Evolutionary conservation across 2,113 vertebrate genomes (phyloP), one percentile per base, ranked within the genome.

Genomic region (Alligator mississippiensis): DNA sequence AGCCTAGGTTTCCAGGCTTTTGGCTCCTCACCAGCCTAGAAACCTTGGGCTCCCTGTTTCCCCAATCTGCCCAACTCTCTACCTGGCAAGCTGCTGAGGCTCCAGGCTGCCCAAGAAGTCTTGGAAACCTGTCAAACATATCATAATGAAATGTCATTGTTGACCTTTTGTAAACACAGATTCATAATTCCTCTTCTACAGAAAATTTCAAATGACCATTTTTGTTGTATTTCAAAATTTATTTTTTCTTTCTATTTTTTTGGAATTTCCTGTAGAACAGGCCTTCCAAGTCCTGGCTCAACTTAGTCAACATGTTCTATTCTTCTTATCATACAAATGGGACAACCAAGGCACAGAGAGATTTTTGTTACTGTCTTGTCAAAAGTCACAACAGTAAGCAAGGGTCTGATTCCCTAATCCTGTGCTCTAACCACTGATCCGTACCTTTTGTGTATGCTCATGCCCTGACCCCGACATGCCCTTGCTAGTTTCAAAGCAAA

Each of bases 81-180:
- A 90, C 80, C 80, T 66, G 63, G 57, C 82, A 88, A 86, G 60
- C 0, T 8, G 88, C 74, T 90, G 92, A 88, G 63, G 28, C 63
- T n/a, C 27, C n/a, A 94, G 84, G 87, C 93, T 91, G 93, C 95
- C 94, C 94, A 93, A 84, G 79, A 92, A 93, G 68, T 25, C 84
- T 92, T 72, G 94, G 91, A 95, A 93, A 82, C 0, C 1, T 58
- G 92, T 88, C 88, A 80, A 93, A 86, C 95, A 72, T 91, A 94
- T 95, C 86, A 91, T 82, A 94, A 88, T 88, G 80, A 97, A 96
- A 96, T 97, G 93, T 97, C 96, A 96, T 93, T 93, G 9, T 93
- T 96, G 96, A 97, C 92, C 96, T 97, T 96, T 93, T 95, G 92
- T 30, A 94, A 96, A 95, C 12, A 94, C 96, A 97, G 96, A 94